Conservation (phyloP, 2,113 vertebrate genomes). For the Neodon shergylaensis region DNA sequence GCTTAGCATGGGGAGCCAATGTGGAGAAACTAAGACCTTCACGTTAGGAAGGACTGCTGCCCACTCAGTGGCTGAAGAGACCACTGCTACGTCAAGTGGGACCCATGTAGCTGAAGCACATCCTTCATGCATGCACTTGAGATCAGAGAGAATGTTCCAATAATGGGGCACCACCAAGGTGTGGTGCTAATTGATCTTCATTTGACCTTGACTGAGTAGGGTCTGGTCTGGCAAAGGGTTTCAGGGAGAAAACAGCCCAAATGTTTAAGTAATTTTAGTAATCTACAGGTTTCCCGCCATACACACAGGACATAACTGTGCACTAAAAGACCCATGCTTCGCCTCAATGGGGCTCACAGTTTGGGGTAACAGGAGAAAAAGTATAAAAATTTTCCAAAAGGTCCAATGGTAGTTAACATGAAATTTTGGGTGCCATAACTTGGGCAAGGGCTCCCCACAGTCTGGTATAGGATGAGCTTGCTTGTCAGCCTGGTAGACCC, state of each 20-base stretch:
- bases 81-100: rapidly evolving
- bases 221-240: neutral
- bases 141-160: neutral
- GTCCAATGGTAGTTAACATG: neutral
- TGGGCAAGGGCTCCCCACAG: neutral
- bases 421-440: neutral
- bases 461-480: neutral
- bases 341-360: neutral
- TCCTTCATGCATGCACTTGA: neutral
- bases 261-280: neutral
- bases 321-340: neutral
- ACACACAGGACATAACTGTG: neutral
- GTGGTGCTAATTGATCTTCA: neutral
- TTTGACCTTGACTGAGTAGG: neutral
- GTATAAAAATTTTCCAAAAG: neutral
- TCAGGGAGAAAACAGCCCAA: neutral
- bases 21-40: neutral
- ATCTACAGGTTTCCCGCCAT: neutral
- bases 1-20: neutral
- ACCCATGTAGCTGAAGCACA: rapidly evolving
- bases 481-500: neutral
- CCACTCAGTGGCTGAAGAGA: neutral
- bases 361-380: neutral
- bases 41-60: neutral
- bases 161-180: neutral